phyloP scores from a whole-genome alignment of 30 jellyfish, hydroid and myxozoan genomes.

The Aurelia aurita region DNA sequence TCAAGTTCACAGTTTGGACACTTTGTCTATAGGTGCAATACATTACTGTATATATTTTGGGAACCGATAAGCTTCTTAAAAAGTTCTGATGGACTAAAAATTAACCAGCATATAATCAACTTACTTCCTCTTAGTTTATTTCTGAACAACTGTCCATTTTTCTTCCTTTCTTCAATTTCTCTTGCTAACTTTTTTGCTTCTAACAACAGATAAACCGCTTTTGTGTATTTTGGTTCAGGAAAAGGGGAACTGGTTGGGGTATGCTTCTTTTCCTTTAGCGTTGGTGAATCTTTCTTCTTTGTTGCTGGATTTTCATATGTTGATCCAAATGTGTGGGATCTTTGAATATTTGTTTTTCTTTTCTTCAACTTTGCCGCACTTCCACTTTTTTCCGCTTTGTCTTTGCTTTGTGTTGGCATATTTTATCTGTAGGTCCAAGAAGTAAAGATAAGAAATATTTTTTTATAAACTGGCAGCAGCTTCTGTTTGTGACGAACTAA shows the following conservation, averaged over 20 bases:
- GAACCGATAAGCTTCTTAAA: too few species aligned
- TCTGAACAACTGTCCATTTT: slow-evolving; percentile 72
- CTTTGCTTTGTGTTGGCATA: slow-evolving; percentile 48
- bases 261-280: slow-evolving; percentile 2
- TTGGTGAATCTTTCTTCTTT: slow-evolving; percentile 13
- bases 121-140: slow-evolving; percentile 54
- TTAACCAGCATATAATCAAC: neutral
- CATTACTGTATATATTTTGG: too few species aligned
- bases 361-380: slow-evolving; percentile 35
- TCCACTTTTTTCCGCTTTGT: slow-evolving; percentile 50
- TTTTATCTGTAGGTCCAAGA: neutral
- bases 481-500: too few species aligned
- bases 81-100: too few species aligned
- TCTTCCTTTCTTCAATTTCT: slow-evolving; percentile 85
- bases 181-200: slow-evolving; percentile 93
- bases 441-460: neutral
- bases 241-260: slow-evolving; percentile 31
- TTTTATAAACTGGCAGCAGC: too few species aligned
- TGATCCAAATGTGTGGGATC: slow-evolving; percentile 55
- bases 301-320: slow-evolving; percentile 42
- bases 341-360: slow-evolving; percentile 40
- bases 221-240: slow-evolving; percentile 86
- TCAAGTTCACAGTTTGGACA: too few species aligned
- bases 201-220: slow-evolving; percentile 76
- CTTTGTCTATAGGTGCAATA: too few species aligned